Evolutionary conservation across 2,888 invertebrate genomes (phyloP), one percentile per base, ranked within the genome.

Genomic region (Heliconius ismenius): DNA sequence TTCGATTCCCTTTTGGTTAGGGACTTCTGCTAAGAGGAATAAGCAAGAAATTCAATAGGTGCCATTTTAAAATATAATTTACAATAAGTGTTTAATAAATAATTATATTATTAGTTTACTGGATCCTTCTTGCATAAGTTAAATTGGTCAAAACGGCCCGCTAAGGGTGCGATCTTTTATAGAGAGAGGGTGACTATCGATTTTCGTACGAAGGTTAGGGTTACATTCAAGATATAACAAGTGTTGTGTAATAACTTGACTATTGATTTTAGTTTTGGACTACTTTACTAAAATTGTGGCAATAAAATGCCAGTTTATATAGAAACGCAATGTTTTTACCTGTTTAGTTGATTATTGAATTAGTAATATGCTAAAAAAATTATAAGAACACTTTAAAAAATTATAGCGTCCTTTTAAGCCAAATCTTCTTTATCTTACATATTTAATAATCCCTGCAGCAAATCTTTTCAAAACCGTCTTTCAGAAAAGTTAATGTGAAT

Each of bases 181-280:
- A 76, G 81, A 81, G 83, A 76, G 81, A 81, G 83, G 83, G 84
- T 82, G 81, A 77, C 75, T 84, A 84, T 84, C 79, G 84, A 84
- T 84, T 83, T 84, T 81, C 74, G 69, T 81, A 76, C 81, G 80
- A 78, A 81, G 79, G 80, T 80, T 82, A 83, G 83, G 83, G 83
- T 80, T 81, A 80, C 81, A 79, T 76, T 70, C 77, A 54, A 74
- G 70, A 75, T 79, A 79, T 80, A 77, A 65, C 77, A 76, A 76
- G 78, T 78, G 63, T 80, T 79, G 70, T 76, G 81, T 76, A 79
- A 78, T 79, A 64, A 63, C 28, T 60, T 60, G n/a, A 4, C 24
- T 65, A 69, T 62, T 75, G 36, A 75, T 43, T 68, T 26, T 60
- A 43, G 28, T 43, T 64, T 64, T 60, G 63, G 26, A 43, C 64